Evolutionary conservation across 1,140 invertebrate species (phyloP), one percentile per base, ranked within the genome.

Genomic region (Drosophila novamexicana): DNA sequence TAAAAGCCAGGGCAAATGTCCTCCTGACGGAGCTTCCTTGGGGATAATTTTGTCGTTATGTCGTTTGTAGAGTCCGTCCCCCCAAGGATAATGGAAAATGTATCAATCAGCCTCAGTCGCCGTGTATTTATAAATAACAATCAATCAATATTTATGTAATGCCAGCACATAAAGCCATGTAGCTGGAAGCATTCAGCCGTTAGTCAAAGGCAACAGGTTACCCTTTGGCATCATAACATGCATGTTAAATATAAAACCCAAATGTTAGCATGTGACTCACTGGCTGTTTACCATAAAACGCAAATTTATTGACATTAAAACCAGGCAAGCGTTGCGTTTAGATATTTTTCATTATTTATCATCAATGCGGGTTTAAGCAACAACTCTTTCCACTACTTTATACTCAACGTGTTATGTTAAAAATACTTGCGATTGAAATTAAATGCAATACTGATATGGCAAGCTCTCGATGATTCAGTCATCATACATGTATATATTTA

Each of bases 121-220:
- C 29, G 65, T 68, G 56, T 74, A 69, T 69, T 74, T 74, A 74
- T 74, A 74, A 74, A 74, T 74, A 69, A 63, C 57, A 69, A 74
- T 74, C 71, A 69, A 74, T 74, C 71, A 74, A 74, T 74, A 74
- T 62, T 74, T 74, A 69, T 74, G 66, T 69, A 69, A 68, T 57
- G 42, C 18, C 7, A 1, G 8, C 65, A 32, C 10, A 36, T 32
- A 14, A 8, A 45, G 37, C 52, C 22, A 49, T 34, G 32, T 16
- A 8, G 5, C 12, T 36, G 53, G 18, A 39, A 65, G 50, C 62
- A 44, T 45, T 61, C 29, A 61, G 6, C 16, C 39, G 44, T 40
- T 64, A 54, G 45, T n/a, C 9, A 63, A 74, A 61, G 72, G 59
- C 72, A 75, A 70, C 67, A 74, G 68, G 61, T 71, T 76, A 72